Evolutionary conservation across 2,113 vertebrate genomes (phyloP).

Genomic region (Coryphaenoides rupestris): DNA sequence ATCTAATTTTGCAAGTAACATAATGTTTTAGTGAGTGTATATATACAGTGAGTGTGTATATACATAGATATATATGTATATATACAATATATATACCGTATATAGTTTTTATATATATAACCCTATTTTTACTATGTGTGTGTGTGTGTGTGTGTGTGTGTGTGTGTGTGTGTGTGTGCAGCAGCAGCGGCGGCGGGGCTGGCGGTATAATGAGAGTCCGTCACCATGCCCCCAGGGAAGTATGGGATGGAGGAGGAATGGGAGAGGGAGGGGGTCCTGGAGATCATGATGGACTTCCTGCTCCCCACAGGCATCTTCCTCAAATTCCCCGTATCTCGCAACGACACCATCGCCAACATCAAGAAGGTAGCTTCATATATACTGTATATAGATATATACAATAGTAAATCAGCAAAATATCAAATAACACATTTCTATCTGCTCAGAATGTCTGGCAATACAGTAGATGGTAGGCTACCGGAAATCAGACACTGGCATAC

Average conservation of each 20-base stretch:
- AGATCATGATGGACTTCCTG: conserved; percentile 88
- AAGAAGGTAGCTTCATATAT: conserved; percentile 78
- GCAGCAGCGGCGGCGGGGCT: conserved; percentile 65
- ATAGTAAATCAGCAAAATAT: no score
- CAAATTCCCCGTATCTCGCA: conserved; percentile 84
- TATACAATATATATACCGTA: no score
- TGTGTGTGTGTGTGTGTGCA: conserved; percentile 29
- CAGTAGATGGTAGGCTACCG: no score
- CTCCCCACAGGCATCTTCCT: conserved; percentile 94
- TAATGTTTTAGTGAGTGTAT: no score
- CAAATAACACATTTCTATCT: no score
- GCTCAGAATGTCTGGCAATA: neutral
- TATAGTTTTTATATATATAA: no score
- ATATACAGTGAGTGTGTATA: no score
- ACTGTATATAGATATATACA: no score
- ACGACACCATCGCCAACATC: conserved; percentile 86
- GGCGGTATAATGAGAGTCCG: conserved; percentile 73
- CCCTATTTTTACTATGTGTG: no score
- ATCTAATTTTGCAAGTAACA: no score
- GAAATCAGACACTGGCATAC: neutral
- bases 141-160: conserved; percentile 8
- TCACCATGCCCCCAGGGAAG: conserved; percentile 92
- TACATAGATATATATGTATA: no score
- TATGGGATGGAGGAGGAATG: conserved; percentile 91
- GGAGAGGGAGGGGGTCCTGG: conserved; percentile 84